Percentiles rank a stretch among this genome's conserved stretches.
These are phyloP conservation scores for Neodon shergylaensis DNA, from an alignment of 2,113 vertebrate species.

Conservation along the genomic window DNA sequence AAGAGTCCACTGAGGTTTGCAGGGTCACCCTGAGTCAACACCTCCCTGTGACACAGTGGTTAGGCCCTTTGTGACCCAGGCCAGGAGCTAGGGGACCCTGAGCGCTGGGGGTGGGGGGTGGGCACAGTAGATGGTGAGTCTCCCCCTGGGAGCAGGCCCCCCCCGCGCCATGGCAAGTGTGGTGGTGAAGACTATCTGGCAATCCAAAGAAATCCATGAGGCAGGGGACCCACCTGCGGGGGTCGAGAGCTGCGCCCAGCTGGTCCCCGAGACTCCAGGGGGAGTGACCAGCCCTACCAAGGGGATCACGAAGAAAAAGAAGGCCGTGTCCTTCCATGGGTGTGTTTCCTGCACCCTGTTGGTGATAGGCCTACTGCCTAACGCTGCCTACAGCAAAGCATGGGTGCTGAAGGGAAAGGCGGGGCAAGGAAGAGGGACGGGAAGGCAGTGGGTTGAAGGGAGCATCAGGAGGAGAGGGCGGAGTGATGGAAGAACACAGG, in stretches of 20 bases:
- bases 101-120: not conserved
- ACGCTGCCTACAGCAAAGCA: not conserved
- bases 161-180: conserved; percentile 76
- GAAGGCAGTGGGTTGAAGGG: not conserved
- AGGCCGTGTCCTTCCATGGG: conserved; percentile 83
- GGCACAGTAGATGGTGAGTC: conserved; percentile 70
- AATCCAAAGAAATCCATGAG: conserved; percentile 83
- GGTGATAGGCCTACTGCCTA: not conserved
- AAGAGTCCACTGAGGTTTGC: not conserved
- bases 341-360: conserved; percentile 46
- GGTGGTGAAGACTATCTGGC: conserved; percentile 84
- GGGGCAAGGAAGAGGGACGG: not conserved
- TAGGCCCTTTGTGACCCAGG: conserved; percentile 76
- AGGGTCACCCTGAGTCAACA: not conserved
- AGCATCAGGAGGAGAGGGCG: not conserved
- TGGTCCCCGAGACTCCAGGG: conserved; percentile 72
- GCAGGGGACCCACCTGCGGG: conserved; percentile 75
- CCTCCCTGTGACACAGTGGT: conserved; percentile 51
- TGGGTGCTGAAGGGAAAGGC: not conserved
- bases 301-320: conserved; percentile 81
- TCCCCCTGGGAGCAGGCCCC: conserved; percentile 41
- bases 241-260: conserved; percentile 63
- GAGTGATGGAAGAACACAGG: not conserved
- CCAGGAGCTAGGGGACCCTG: not conserved
- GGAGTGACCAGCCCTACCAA: conserved; percentile 68